Conservation (phyloP, 1,140 invertebrate species). For the Panagrolaimus sp. region DNA sequence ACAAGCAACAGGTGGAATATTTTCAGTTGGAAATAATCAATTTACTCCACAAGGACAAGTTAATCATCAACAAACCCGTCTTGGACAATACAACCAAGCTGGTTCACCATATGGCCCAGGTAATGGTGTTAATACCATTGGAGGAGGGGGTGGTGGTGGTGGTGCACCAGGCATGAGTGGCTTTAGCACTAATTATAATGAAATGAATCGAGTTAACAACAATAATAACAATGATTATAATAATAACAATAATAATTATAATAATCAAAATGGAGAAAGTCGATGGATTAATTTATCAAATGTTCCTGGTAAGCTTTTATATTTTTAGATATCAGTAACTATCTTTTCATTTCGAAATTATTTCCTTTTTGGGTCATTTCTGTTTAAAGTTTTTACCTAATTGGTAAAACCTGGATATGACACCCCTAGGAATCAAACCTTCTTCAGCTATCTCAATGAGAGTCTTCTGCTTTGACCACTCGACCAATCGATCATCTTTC, state of each 20-base stretch:
- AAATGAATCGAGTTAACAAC: neutral
- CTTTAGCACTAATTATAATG: neutral
- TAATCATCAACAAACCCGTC: neutral
- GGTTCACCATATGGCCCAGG: neutral
- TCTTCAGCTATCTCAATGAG: no score
- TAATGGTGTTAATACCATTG: neutral
- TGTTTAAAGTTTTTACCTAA: neutral
- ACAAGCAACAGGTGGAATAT: neutral
- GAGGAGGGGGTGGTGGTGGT: neutral
- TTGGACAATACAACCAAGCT: slow-evolving; percentile 1
- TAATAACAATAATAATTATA: neutral
- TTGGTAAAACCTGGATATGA: neutral
- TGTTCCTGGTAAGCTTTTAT: slow-evolving; percentile 7
- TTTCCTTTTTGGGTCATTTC: neutral
- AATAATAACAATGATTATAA: neutral
- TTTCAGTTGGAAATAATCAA: neutral
- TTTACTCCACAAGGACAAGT: neutral
- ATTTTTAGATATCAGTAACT: no score
- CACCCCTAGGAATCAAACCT: no score
- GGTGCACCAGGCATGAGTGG: neutral
- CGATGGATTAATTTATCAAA: slow-evolving; percentile 11
- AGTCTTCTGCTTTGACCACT: no score
- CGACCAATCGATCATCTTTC: no score
- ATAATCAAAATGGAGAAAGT: neutral
- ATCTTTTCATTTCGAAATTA: neutral